These are phyloP conservation scores for Perca schrenkii DNA, from an alignment of 2,113 vertebrate genomes.

Conservation along the genomic window DNA sequence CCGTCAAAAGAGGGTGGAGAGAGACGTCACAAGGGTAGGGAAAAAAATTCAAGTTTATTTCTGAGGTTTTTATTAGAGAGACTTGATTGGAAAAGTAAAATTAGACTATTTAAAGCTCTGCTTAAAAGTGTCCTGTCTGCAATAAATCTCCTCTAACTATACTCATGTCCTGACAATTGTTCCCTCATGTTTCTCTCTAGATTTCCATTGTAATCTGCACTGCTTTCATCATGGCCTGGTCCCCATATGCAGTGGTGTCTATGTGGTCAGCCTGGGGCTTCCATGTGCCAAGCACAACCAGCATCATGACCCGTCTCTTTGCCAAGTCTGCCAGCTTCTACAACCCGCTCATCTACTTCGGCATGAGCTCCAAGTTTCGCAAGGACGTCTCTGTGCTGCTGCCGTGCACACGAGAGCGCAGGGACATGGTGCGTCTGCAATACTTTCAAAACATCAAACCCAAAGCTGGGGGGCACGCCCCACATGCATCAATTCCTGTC, in stretches of 20 bases:
- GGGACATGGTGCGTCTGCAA: slow-evolving; percentile 84
- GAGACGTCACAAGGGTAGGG: slow-evolving; percentile 86
- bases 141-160: slow-evolving; percentile 34
- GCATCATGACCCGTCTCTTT: slow-evolving; percentile 87
- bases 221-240: slow-evolving; percentile 88
- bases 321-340: slow-evolving; percentile 90
- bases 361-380: slow-evolving; percentile 89
- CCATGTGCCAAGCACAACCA: slow-evolving; percentile 84
- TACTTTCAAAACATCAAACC: slow-evolving; percentile 84
- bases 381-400: slow-evolving; percentile 83
- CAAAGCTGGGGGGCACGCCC: slow-evolving; percentile 74
- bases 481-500: slow-evolving; percentile 32
- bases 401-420: slow-evolving; percentile 79
- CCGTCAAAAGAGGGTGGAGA: slow-evolving; percentile 86
- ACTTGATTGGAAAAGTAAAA: slow-evolving; percentile 25
- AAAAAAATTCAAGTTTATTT: not conserved
- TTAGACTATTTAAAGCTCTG: slow-evolving; percentile 9
- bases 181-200: slow-evolving; percentile 69
- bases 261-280: slow-evolving; percentile 88
- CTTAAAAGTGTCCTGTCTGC: slow-evolving; percentile 25
- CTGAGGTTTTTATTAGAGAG: slow-evolving; percentile 17
- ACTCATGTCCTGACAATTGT: slow-evolving; percentile 50
- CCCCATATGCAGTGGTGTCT: slow-evolving; percentile 89
- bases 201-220: slow-evolving; percentile 89
- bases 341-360: slow-evolving; percentile 89